These are phyloP conservation scores for Drosophila busckii DNA, from an alignment of 1,140 invertebrate genomes.

Conservation along the genomic window DNA sequence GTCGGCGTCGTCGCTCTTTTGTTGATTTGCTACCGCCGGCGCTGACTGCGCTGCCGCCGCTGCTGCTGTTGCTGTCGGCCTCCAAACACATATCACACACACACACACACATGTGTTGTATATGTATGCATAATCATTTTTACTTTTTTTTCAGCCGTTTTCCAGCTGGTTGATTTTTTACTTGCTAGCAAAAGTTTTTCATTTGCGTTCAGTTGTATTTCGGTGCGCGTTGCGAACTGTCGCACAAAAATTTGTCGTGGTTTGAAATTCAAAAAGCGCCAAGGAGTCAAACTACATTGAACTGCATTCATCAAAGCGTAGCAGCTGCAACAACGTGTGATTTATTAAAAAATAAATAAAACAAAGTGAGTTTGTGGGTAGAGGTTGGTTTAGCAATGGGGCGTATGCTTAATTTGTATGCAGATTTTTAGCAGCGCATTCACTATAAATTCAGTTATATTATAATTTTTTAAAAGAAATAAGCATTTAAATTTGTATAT, in stretches of 20 bases:
- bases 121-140: conserved; percentile 71
- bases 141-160: conserved; percentile 66
- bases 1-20: conserved; percentile 12
- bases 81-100: conserved; percentile 48
- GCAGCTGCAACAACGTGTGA: no score
- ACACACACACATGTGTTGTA: conserved; percentile 9
- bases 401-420: no score
- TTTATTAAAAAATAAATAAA: no score
- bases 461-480: no score
- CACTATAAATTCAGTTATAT: no score
- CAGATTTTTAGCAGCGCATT: no score
- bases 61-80: conserved; percentile 48
- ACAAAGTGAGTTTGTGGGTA: no score
- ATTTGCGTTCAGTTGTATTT: conserved; percentile 78
- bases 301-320: no score
- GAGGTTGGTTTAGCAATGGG: no score
- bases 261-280: no score
- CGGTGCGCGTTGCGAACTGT: conserved; percentile 77
- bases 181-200: conserved; percentile 76
- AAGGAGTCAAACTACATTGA: no score
- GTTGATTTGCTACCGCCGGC: conserved; percentile 31
- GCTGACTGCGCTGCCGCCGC: conserved; percentile 36
- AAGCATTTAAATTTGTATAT: no score
- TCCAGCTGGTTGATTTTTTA: conserved; percentile 75
- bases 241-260: conserved; percentile 56